Percentiles rank a stretch among this genome's conserved stretches.
Evolutionary conservation across 2,888 invertebrate genomes (phyloP).

Genomic region (Seira musarum): DNA sequence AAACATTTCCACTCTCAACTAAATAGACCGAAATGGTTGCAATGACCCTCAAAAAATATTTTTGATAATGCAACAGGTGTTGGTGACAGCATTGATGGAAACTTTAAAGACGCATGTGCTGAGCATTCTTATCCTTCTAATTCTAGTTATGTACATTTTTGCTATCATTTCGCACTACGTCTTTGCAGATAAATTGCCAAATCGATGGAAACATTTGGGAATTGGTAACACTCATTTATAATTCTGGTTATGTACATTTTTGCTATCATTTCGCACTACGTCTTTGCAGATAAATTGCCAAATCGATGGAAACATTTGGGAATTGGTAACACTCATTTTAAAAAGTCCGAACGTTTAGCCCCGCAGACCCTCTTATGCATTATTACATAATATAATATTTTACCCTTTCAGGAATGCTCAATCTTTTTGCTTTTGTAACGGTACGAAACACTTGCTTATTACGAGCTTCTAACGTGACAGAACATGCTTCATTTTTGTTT

Average conservation of each 20-base stretch:
- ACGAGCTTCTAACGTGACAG: no score
- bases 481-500: no score
- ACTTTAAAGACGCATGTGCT: slow-evolving; percentile 66
- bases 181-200: slow-evolving; percentile 43
- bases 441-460: no score
- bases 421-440: slow-evolving; percentile 53
- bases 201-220: slow-evolving; percentile 53
- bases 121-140: slow-evolving; percentile 63
- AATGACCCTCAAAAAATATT: neutral
- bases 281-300: slow-evolving; percentile 49
- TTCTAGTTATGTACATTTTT: slow-evolving; percentile 65
- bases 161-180: slow-evolving; percentile 64
- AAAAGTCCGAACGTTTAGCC: no score
- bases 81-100: slow-evolving; percentile 65
- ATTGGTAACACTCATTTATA: slow-evolving; percentile 37
- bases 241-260: slow-evolving; percentile 65
- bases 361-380: no score
- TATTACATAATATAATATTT: neutral
- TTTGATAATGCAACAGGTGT: slow-evolving; percentile 26
- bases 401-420: slow-evolving; percentile 36
- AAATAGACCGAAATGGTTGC: neutral
- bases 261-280: slow-evolving; percentile 62
- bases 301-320: slow-evolving; percentile 53
- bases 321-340: slow-evolving; percentile 40
- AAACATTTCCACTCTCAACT: neutral